Base-by-base conservation (phyloP, 2,888 invertebrate genomes). In the Hirtodrosophila alboralis region DNA sequence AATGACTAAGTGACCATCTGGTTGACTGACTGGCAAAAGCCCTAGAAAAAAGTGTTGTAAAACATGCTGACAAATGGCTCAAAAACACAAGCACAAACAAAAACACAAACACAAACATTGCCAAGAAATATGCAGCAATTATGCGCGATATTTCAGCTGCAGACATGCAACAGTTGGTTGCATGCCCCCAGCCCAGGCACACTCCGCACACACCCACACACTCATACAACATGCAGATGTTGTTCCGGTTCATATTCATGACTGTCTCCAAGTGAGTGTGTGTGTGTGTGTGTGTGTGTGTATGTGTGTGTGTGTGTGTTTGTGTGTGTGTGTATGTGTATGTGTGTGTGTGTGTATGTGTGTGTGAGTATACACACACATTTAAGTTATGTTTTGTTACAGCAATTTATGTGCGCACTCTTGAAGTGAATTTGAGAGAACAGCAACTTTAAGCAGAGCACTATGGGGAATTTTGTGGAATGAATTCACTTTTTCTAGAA, bases 311-410 rank as follows among this genome's bases (percentile, higher is more conserved):
- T 53, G 34, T 40, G 34, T 56, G 14, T 48, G 21, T 45, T 30
- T 64, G 49, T 70, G 43, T 53, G 31, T 41, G 26, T 21, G 33
- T n/a, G 36, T 12, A 9, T 23, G 10, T 23, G 26, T 14, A 16
- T 45, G 31, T 31, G 10, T 23, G 23, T 23, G 45, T 52, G 57
- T 43, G 34, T 40, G 34, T 56, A 13, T 48, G 21, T 45, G 36
- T 64, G 49, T 70, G 43, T 37, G 54, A 33, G 36, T 47, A 30
- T 30, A 72, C 56, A 59, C 74, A 70, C 67, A 75, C 61, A 73
- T n/a, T n/a, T 76, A 74, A 76, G 77, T 76, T 76, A 84, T 76
- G 84, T 68, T 78, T 73, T 77, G 68, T 59, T 61, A 14, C 76
- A 70, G 54, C 65, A 79, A 78, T 69, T 83, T 78, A 83, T 67